Evolutionary conservation across 2,113 vertebrate genomes (phyloP), one percentile per base, ranked within the genome.

Genomic region (Lontra canadensis): DNA sequence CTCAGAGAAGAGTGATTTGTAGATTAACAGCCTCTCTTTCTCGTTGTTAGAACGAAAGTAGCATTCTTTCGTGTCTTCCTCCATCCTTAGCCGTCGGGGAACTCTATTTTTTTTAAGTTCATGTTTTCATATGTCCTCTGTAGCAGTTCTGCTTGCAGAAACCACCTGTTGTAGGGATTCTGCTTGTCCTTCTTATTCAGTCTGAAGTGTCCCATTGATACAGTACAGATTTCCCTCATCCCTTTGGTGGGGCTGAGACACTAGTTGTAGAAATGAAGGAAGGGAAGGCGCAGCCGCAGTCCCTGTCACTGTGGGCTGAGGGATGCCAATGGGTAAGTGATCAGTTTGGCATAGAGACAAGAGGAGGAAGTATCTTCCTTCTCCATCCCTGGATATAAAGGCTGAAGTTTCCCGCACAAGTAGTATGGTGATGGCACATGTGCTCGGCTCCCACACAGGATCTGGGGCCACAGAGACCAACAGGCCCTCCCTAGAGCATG

Each of bases 361-460:
- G 7, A 14, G 17, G 31, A 39, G 11, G 74, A 61, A 39, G 23
- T 14, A 7, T 2, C 29, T 13, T 26, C 7, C 44, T 11, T 88
- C 18, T 47, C 1, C 6, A 42, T 93, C 55, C 44, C 31, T 11
- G 13, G n/a, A 25, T 39, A 44, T 55, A 47, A 83, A 49, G 26
- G 36, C 10, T 11, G 23, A 67, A 20, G n/a, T 42, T 47, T 21
- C n/a, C 71, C 79, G 29, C 25, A 0, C 23, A 3, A 25, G 17
- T 14, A 29, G 3, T 3, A 5, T 14, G 65, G 7, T 49, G 44
- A 80, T 1, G 1, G 2, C 36, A 3, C 29, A 42, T 1, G 0
- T 18, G 1, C 21, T n/a, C 26, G 69, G 12, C 25, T n/a, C 18
- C 42, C 25, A 4, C 0, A 6, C 0, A 59, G n/a, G 10, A 15